Conservation (phyloP, 2,113 vertebrate genomes). For the Macroglossus sobrinus region DNA sequence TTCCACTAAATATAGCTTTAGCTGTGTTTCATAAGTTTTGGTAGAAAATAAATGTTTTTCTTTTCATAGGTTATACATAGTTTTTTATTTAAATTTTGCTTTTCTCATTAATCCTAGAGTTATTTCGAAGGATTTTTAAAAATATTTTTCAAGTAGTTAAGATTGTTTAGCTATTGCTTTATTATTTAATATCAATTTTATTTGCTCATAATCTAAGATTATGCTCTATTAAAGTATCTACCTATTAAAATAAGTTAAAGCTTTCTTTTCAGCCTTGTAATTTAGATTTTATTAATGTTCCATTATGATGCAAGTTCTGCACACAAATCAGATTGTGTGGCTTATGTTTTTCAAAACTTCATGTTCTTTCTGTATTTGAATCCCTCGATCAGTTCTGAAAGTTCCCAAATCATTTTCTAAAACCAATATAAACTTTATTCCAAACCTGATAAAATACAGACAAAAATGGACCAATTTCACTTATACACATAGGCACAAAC, state of each 20-base stretch:
- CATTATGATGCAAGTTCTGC: not conserved
- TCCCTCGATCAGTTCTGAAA: not conserved
- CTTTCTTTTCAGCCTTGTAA: not conserved
- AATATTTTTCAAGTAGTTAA: not conserved
- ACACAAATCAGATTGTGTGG: not conserved
- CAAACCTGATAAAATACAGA: not conserved
- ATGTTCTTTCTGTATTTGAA: not conserved
- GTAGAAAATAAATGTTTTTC: not conserved
- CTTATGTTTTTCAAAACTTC: not conserved
- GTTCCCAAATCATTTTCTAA: not conserved
- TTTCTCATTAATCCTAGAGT: not conserved
- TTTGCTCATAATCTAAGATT: not conserved
- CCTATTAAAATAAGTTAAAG: not conserved
- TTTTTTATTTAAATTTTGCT: not conserved
- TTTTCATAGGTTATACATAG: not conserved
- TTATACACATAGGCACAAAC: not conserved
- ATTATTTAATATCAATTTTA: constrained; percentile 10
- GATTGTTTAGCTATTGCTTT: not conserved
- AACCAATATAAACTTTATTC: not conserved
- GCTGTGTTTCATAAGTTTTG: not conserved
- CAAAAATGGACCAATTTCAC: not conserved
- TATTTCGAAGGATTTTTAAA: not conserved
- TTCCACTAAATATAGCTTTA: not conserved
- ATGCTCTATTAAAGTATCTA: not conserved
- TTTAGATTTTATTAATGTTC: not conserved